Conservation (phyloP, 2,888 invertebrate species). For the Galeruca laticollis region DNA sequence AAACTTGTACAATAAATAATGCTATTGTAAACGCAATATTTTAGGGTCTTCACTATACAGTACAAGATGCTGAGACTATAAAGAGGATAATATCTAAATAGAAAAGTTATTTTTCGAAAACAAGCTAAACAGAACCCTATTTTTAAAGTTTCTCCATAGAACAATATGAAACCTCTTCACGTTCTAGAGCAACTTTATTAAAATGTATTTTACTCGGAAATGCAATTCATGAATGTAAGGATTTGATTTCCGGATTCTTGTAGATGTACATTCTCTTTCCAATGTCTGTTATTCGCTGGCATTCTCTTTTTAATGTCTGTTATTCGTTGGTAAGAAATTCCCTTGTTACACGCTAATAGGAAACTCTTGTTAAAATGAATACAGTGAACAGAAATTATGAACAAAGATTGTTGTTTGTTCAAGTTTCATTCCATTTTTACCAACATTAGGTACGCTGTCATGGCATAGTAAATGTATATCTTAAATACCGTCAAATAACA, state of each 20-base stretch:
- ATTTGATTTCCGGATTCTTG: slow-evolving; percentile 8
- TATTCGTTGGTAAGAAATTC: neutral
- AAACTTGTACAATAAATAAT: too few relatives aligned
- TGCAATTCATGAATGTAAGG: neutral
- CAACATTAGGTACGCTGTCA: too few relatives aligned
- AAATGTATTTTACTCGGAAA: neutral
- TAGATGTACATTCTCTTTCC: neutral
- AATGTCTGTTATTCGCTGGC: neutral
- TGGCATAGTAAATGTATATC: too few relatives aligned
- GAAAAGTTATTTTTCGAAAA: neutral
- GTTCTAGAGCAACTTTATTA: neutral
- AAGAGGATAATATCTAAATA: neutral
- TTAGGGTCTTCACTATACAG: too few relatives aligned
- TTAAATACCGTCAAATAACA: too few relatives aligned
- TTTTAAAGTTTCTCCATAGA: neutral
- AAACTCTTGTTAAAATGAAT: neutral
- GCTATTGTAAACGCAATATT: too few relatives aligned
- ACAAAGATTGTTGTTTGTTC: too few relatives aligned
- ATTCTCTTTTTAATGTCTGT: neutral
- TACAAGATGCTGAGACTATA: neutral
- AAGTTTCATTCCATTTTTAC: too few relatives aligned
- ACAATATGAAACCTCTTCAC: neutral
- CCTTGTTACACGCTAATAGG: neutral
- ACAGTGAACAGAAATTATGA: neutral
- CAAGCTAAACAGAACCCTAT: neutral